Evolutionary conservation across 2,888 invertebrate genomes (phyloP), one percentile per base, ranked within the genome.

Genomic region (Noctua comes): DNA sequence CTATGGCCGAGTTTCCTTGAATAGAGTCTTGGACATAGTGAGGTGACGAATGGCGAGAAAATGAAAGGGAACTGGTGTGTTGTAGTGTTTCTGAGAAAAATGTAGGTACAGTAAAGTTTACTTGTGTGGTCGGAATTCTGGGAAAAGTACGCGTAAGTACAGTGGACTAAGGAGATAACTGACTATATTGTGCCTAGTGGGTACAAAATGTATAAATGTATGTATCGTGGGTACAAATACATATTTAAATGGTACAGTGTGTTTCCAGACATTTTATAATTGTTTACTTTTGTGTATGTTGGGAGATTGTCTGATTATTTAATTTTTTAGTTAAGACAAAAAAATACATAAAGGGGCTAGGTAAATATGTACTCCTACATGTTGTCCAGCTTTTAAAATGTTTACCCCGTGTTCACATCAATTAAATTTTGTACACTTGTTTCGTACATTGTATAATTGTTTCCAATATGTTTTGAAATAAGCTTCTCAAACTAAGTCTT

Each of bases 1-100:
- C 74, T 71, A 72, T 69, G 77, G 83, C 81, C 85, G 79, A 80
- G 83, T 77, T 84, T 82, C 59, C 83, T 83, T 86, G 66, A 80
- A 84, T 59, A 73, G 73, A 64, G 68, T 73, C 82, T 87, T 70
- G 77, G 76, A 85, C 82, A 70, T 68, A 62, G 68, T 57, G 2
- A 64, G 36, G 73, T 76, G 68, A 76, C 73, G 72, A 79, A 72
- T 86, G 76, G 73, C 46, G 83, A 73, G 78, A 78, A 78, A 78
- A 79, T 59, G 51, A 54, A 71, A 59, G 13, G 24, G n/a, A 18
- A 69, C 13, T 46, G 21, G 68, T 18, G n/a, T 46, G 24, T n/a
- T 36, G 36, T 40, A 6, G 27, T 24, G 13, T 31, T 77, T 68
- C 40, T 40, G 10, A 48, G 76, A 31, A 21, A 27, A 46, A 8